Base-by-base conservation (phyloP, 2,888 invertebrate species). In the Drosophila picticornis region DNA sequence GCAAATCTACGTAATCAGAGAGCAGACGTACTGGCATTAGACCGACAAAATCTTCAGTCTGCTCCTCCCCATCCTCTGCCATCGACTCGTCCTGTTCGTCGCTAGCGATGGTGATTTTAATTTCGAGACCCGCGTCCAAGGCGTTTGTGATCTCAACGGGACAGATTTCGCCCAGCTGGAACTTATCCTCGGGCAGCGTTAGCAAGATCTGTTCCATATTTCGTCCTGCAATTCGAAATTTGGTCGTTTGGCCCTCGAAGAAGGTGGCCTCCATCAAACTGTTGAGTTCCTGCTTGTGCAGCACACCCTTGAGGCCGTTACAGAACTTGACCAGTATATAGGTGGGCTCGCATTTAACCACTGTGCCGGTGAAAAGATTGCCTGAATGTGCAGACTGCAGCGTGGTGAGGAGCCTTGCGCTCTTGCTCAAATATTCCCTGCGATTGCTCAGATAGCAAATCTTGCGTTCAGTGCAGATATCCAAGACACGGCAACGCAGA, bases 381-480 rank as follows among this genome's bases (percentile, higher is more conserved):
- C 95, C 95, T 2, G 94, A 74, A 46, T 93, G 91, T 0, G 95
- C 95, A 11, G 95, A 92, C 0, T 94, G 90, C 55, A 95, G 93
- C 2, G 93, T 92, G 1, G 88, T 92, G 7, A 97, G 92, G 38
- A 95, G 92, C 22, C 94, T 94, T 2, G 94, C 88, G 0, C 94
- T 93, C 0, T 94, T 94, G 0, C 94, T 91, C 70, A 97, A 91
- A 13, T 97, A 94, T 4, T 95, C 95, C 4, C 94, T 94, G 83
- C 96, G 96, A 84, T 96, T 92, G 0, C 96, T 96, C 27, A 97
- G 94, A 59, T 95, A 91, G 2, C 96, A 92, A 5, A 93, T 93
- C 31, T 94, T 94, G 25, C 92, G 94, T 0, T 91, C 93, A 0
- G 85, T 69, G 76, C 94, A 94, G 5, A 95, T 88, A 0, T 92